These are phyloP conservation scores for Escarpia spicata DNA, from an alignment of 2,888 invertebrate species.

Conservation along the genomic window DNA sequence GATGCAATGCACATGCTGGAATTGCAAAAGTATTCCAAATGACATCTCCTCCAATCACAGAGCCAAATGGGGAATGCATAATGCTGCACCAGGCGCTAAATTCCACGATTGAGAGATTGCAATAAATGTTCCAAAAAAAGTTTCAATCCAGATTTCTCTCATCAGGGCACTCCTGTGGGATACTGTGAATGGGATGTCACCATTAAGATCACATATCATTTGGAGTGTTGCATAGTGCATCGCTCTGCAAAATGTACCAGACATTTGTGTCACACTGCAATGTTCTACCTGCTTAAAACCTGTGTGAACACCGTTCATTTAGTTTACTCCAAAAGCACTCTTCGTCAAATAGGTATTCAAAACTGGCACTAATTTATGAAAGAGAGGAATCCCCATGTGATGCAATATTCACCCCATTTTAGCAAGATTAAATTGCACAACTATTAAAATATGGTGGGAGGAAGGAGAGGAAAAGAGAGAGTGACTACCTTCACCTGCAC, in stretches of 20 bases:
- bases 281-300: neutral
- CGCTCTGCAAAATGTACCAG: neutral
- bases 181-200: neutral
- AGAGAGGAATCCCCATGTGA: no score
- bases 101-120: neutral
- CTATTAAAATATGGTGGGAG: neutral
- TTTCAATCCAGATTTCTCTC: neutral
- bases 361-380: no score
- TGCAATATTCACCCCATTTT: no score
- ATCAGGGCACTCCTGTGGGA: neutral
- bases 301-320: neutral
- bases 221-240: neutral
- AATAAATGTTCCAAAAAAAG: neutral
- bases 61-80: neutral
- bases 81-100: neutral
- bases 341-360: no score
- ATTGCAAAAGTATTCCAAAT: neutral
- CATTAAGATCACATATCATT: neutral
- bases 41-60: neutral
- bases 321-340: no score
- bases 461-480: neutral
- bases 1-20: no score
- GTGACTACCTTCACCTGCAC: neutral
- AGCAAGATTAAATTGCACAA: no score
- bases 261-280: neutral